Evolutionary conservation across 35 echinoderm and acorn worm species (phyloP), one percentile per base, ranked within the genome.

Genomic region (Chiridota heheva): DNA sequence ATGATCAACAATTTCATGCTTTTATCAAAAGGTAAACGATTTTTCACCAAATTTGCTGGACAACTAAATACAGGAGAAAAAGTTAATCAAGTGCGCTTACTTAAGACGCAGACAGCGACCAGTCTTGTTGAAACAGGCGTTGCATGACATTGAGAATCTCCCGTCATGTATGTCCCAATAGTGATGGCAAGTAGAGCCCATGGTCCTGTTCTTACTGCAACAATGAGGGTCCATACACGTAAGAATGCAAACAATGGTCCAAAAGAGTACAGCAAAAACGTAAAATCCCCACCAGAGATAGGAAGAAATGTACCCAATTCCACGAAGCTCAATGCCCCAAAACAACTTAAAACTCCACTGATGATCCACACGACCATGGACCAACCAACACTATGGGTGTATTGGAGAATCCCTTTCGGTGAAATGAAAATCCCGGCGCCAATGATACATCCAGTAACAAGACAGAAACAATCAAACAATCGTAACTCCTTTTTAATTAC

Each of bases 401-500:
- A 72, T 31, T 40, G 29, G 28, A 90, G 36, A 36, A 96, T 77
- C 17, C 92, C 92, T 25, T 96, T 96, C 1, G 92, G 92, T 20
- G 92, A 90, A 24, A 96, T 82, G 46, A 96, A 96, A 32, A 96
- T 96, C 0, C 92, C 92, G 5, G 92, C 81, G 16, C 92, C 92
- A 1, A 96, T 90, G 36, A 86, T 85, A 31, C 63, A 40, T 29
- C 92, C 92, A 60, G 89, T 81, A 15, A 95, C 75, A n/a, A 95
- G 53, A 29, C 79, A 74, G 61, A 89, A 84, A 33, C 91, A 89
- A 24, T 75, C 81, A 42, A 45, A 49, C 3, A 85, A 36, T 20
- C 77, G 71, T 1, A 95, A 40, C 57, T 95, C 45, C 5, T 58
- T 51, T 44, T 26, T 42, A n/a, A 74, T 53, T 34, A 63, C 65